Percentiles rank a stretch among this genome's conserved stretches.
Conservation (phyloP, 92 coral and sea anemone genomes). For the Bergia puertoricense region DNA sequence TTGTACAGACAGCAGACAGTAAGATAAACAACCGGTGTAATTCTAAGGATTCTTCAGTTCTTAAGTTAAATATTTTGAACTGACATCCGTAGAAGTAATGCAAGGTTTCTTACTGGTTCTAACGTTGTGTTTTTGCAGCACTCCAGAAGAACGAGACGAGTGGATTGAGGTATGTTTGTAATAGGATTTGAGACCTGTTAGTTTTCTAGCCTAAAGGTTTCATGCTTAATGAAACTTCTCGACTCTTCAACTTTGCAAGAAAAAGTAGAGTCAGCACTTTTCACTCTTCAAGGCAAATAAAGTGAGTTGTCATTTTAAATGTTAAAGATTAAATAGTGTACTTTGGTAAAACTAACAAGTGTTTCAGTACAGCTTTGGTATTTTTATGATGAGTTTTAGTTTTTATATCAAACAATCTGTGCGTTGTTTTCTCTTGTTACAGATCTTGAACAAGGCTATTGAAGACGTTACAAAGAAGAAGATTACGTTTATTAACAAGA, state of each 20-base stretch:
- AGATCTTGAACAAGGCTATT: constrained; percentile 84
- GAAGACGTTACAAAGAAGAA: constrained; percentile 79
- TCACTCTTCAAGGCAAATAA: no score
- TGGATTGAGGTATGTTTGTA: constrained; percentile 80
- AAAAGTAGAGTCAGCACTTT: no score
- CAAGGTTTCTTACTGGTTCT: not conserved
- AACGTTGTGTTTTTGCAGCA: constrained; percentile 56
- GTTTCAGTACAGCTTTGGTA: not conserved
- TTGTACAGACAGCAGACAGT: no score
- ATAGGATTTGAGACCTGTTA: not conserved
- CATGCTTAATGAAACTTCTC: no score
- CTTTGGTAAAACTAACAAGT: no score
- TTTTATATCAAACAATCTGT: not conserved
- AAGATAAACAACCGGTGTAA: no score
- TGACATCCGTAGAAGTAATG: no score
- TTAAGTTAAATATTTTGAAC: no score
- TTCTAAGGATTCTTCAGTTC: no score
- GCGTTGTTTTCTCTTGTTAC: not conserved
- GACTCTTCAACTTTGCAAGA: not conserved
- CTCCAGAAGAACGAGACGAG: constrained; percentile 93
- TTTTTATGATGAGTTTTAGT: not conserved
- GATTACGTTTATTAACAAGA: constrained; percentile 74
- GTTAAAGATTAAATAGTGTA: no score
- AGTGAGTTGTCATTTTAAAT: no score
- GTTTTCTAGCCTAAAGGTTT: not conserved